Base-by-base conservation (phyloP, 2,797 vertebrate species). In the Petrocephalus schoutedeni region DNA sequence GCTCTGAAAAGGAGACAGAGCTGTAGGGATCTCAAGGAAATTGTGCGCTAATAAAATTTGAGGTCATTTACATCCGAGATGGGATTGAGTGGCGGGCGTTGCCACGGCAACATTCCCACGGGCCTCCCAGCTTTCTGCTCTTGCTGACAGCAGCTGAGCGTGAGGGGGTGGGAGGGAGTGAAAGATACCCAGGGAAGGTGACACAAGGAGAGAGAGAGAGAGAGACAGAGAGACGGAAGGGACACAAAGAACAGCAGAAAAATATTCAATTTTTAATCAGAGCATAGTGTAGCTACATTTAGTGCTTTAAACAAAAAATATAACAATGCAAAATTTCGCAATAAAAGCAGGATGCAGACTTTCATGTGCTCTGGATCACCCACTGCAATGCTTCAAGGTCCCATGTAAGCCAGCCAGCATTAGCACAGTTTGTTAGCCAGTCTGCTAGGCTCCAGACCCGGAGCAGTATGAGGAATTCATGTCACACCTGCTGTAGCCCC, bases 21-120 rank as follows among this genome's bases (percentile, higher is more conserved):
- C 91, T 89, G 90, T 91, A 90, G 91, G 90, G 91, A 92, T 91
- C 89, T 89, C 85, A 59, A 91, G 90, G 89, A 93, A 93, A 92
- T 91, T 92, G 92, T 91, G 92, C 89, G 89, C 91, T 93, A 93
- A 93, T 93, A 93, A 93, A 93, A 93, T 93, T 91, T 88, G 92
- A 93, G 91, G 93, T 93, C 92, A 93, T 93, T 93, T 93, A 93
- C 92, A 93, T 93, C 92, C 90, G 89, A 92, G 93, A 92, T 92
- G 92, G 93, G 92, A 93, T 91, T 93, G 93, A 93, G 92, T 93
- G 93, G 93, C 92, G 92, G 90, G 89, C 90, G 93, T 93, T 93
- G 91, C 93, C 90, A 93, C 92, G 90, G 89, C 88, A 59, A 93
- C 92, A 91, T 93, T 93, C 93, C 93, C 93, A 93, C 91, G 91